Conservation (phyloP, 2,797 vertebrate species). For the Rhodeus uyekii region DNA sequence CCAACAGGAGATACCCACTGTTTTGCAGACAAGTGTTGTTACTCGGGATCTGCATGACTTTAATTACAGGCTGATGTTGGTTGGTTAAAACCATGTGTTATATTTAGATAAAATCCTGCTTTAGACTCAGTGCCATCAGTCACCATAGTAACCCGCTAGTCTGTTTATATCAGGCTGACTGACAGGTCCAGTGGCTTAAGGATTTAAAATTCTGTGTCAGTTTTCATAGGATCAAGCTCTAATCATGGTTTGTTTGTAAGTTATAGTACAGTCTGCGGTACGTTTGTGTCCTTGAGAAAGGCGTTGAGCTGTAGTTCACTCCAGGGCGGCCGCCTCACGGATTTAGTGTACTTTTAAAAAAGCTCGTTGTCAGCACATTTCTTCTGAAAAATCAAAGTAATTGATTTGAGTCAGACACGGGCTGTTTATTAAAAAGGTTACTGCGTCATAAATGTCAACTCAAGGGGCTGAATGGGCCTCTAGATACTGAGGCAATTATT, state of each 20-base stretch:
- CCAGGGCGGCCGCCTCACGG: not conserved
- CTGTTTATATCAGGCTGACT: constrained; percentile 1
- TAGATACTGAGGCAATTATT: constrained; percentile 6
- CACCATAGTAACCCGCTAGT: constrained; percentile 21
- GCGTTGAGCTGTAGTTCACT: not conserved
- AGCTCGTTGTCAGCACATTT: constrained; percentile 38
- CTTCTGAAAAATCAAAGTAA: constrained; percentile 29
- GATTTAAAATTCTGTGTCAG: constrained; percentile 19
- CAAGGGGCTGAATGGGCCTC: not conserved
- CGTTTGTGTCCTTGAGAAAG: constrained; percentile 8
- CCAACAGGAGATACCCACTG: not conserved
- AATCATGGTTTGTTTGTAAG: constrained; percentile 15
- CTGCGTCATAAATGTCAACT: constrained; percentile 20
- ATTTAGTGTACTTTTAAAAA: constrained; percentile 38
- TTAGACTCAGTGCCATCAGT: constrained; percentile 6
- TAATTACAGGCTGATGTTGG: constrained; percentile 28
- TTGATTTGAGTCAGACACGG: constrained; percentile 25
- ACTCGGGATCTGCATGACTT: constrained; percentile 20
- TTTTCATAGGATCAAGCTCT: constrained; percentile 33
- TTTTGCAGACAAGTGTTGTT: constrained; percentile 19
- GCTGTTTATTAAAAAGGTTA: constrained; percentile 18
- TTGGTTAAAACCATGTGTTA: not conserved
- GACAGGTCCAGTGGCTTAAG: constrained; percentile 17
- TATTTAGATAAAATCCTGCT: constrained; percentile 28
- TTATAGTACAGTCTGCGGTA: not conserved